Conservation (phyloP, 1,140 invertebrate genomes). For the Neotoxoptera formosana region DNA sequence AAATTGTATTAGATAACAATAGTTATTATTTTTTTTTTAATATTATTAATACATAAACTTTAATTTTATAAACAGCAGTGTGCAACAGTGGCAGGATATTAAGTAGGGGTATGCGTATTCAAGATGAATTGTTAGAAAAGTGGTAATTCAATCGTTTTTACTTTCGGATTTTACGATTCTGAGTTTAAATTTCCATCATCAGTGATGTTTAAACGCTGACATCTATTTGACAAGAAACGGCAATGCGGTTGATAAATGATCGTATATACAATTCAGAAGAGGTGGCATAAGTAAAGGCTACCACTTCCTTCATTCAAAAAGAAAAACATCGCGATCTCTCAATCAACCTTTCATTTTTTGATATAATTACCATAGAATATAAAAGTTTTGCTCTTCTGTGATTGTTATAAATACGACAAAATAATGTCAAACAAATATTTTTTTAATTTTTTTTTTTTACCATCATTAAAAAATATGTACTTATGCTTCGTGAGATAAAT, state of each 20-base stretch:
- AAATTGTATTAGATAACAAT: neutral
- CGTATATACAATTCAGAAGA: neutral
- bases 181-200: slow-evolving; percentile 41
- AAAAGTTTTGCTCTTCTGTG: neutral
- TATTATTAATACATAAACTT: neutral
- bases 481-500: too few species aligned
- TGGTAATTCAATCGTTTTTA: slow-evolving; percentile 44
- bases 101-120: neutral
- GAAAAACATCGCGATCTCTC: slow-evolving; percentile 10
- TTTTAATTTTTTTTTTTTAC: neutral
- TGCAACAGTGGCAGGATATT: neutral
- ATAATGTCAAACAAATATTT: neutral
- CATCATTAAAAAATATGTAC: too few species aligned
- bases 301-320: neutral
- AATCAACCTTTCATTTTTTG: neutral
- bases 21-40: neutral
- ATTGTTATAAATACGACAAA: neutral
- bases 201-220: slow-evolving; percentile 20
- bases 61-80: neutral
- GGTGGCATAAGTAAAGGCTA: neutral
- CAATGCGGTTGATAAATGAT: slow-evolving; percentile 45
- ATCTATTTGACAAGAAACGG: slow-evolving; percentile 29
- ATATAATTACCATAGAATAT: neutral
- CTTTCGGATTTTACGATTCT: neutral
- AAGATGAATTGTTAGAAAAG: slow-evolving; percentile 8